Base-by-base conservation (phyloP, 2,797 vertebrate species). In the Galagoides demidoff region DNA sequence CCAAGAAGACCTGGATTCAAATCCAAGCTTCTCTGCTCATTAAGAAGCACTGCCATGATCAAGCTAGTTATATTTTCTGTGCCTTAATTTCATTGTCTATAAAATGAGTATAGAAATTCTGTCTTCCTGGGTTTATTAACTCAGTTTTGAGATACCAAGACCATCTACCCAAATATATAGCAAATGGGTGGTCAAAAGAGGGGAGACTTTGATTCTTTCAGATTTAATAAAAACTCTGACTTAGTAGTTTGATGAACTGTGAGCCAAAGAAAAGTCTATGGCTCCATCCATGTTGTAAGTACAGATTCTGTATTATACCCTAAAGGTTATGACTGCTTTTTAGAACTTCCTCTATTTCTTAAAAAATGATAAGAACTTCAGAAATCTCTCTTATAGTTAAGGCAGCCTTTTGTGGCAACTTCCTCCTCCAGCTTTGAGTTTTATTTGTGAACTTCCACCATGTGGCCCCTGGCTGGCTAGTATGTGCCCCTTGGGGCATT, bases 171-270 rank as follows among this genome's bases (percentile, higher is more conserved):
- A 83, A 74, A 29, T 43, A 0, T 59, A 9, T 25, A 79, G 52
- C 20, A 64, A 93, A 45, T 68, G 88, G 10, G 29, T 73, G 14
- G 71, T 77, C 22, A 63, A 70, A 70, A 95, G n/a, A 77, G 29
- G 78, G 16, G 9, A 85, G 39, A 71, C n/a, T 85, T 78, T 64
- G 74, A 73, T 89, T 86, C 34, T n/a, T 76, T 85, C 29, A 85
- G 5, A 90, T 90, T 82, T 89, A 84, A 4, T 84, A 8, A 85
- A 95, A 95, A 87, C 29, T 70, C 55, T 59, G 71, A 95, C 71
- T 81, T 73, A 57, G 64, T 74, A 76, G 11, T 95, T 90, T 64
- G 4, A 66, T 59, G 83, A 91, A 73, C 39, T 90, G 6, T 86
- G 83, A 86, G 19, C 52, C 94, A 37, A 64, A 68, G 39, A 23